A percentile compares a stretch with the other conserved stretches of the same genome.
These are phyloP conservation scores for Taxidea taxus DNA, from an alignment of 2,113 vertebrate genomes.

Conservation along the genomic window DNA sequence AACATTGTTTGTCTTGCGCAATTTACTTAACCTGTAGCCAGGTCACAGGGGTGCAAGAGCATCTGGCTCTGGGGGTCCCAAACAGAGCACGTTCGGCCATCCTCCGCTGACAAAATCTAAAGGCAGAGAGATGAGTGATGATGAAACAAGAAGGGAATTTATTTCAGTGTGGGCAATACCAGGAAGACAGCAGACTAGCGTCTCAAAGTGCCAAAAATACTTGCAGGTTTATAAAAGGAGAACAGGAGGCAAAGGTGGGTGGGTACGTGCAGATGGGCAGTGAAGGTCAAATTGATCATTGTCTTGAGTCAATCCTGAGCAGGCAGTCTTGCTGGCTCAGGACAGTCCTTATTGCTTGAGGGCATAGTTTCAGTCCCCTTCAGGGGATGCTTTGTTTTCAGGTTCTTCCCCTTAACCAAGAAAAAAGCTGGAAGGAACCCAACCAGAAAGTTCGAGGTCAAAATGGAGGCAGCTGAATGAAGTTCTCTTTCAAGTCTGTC, in stretches of 20 bases:
- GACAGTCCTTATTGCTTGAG: neutral
- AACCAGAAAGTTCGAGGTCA: neutral
- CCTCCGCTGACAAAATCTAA: neutral
- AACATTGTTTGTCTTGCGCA: neutral
- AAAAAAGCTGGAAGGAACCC: neutral
- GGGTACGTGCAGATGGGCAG: neutral
- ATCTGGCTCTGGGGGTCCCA: neutral
- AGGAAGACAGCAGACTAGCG: neutral
- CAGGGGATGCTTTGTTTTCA: neutral
- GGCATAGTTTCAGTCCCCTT: neutral
- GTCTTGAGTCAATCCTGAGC: neutral
- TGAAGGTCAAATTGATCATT: neutral
- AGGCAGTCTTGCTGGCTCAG: neutral
- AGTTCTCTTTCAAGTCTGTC: neutral
- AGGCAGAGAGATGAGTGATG: neutral
- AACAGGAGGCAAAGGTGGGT: neutral
- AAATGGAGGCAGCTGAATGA: neutral
- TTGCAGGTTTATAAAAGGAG: neutral
- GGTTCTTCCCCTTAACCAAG: neutral
- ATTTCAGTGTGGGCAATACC: neutral
- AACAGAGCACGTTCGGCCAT: neutral
- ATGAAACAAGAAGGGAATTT: neutral
- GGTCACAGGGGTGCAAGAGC: neutral
- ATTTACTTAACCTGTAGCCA: neutral
- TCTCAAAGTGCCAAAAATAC: neutral